Conservation (phyloP, 2,888 invertebrate species). For the Drosophila pseudotakahashii region DNA sequence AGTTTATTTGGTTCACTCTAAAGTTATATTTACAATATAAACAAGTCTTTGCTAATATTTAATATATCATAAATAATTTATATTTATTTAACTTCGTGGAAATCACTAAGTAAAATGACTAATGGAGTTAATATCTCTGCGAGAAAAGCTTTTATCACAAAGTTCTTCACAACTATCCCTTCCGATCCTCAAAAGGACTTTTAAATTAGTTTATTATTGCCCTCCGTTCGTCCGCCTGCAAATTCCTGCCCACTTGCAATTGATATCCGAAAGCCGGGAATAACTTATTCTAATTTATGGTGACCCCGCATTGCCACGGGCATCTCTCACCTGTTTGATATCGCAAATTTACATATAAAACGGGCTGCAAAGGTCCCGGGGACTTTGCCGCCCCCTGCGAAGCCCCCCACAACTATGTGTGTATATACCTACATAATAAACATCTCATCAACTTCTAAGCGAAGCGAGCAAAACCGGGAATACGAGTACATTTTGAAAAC, state of each 20-base stretch:
- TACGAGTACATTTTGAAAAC: constrained; percentile 22
- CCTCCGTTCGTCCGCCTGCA: neutral
- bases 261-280: constrained; percentile 39
- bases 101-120: no score
- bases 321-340: constrained; percentile 36
- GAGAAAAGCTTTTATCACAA: no score
- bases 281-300: constrained; percentile 65
- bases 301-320: constrained; percentile 17
- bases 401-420: constrained; percentile 6
- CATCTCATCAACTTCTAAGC: constrained; percentile 60
- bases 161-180: neutral
- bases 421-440: constrained; percentile 67
- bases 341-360: constrained; percentile 60
- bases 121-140: no score
- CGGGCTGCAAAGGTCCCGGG: constrained; percentile 29
- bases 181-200: neutral
- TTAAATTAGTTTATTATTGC: constrained; percentile 4
- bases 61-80: no score
- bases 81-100: no score
- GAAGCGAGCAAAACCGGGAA: constrained; percentile 19
- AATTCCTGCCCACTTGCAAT: constrained; percentile 19
- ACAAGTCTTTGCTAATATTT: no score
- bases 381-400: constrained; percentile 4
- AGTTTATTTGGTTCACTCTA: no score
- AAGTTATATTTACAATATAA: no score